Conservation (phyloP, 2,113 vertebrate species). For the Tachysurus fulvidraco region DNA sequence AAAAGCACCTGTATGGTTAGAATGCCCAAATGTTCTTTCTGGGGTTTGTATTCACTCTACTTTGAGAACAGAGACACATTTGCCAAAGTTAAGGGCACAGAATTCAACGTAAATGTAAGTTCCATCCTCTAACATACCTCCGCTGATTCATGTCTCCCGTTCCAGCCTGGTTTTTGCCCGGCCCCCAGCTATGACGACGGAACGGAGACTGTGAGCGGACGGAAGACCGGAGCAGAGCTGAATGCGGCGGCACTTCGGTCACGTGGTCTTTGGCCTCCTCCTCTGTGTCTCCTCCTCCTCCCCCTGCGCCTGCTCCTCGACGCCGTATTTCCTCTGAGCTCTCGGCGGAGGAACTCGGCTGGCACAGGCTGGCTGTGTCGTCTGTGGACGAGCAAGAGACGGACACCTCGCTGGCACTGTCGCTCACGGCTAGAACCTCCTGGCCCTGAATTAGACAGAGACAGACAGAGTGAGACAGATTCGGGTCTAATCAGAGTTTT, state of each 20-base stretch:
- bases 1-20: neutral
- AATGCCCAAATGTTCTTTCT: neutral
- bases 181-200: slow-evolving; percentile 95
- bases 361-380: slow-evolving; percentile 83
- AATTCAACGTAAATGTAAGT: neutral
- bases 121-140: slow-evolving; percentile 75
- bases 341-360: slow-evolving; percentile 80
- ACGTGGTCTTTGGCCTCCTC: slow-evolving; percentile 90
- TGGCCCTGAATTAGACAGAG: slow-evolving; percentile 57
- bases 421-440: slow-evolving; percentile 68
- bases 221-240: slow-evolving; percentile 73
- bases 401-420: slow-evolving; percentile 77
- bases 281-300: slow-evolving; percentile 67
- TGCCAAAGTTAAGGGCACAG: neutral
- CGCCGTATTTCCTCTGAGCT: slow-evolving; percentile 58
- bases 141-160: slow-evolving; percentile 89
- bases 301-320: slow-evolving; percentile 59
- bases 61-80: neutral
- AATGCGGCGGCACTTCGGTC: slow-evolving; percentile 76
- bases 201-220: slow-evolving; percentile 87
- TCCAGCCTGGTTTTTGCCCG: slow-evolving; percentile 83
- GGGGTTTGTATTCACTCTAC: neutral
- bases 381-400: slow-evolving; percentile 87
- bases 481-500: neutral
- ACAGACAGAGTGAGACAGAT: neutral